Base-by-base conservation (phyloP, 2,888 invertebrate genomes). In the Sicus ferrugineus region DNA sequence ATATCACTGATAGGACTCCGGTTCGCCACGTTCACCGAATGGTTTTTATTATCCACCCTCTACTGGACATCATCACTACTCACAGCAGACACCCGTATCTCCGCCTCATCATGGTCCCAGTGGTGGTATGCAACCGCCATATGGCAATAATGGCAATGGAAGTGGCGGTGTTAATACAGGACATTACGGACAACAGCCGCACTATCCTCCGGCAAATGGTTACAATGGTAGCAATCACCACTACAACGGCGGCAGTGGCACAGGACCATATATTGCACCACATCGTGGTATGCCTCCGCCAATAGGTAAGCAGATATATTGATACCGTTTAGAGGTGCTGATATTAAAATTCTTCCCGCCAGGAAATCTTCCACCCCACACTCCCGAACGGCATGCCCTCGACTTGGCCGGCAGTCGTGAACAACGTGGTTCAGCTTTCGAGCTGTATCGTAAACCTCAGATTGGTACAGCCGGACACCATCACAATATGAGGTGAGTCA, bases 361-460 rank as follows among this genome's bases (percentile, higher is more conserved):
- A 85, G 85, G 82, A 46, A 85, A 84, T 75, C 76, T 84, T 23
- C 85, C 84, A 31, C 81, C 84, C 0, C 85, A 84, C 65, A 82
- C 84, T 5, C 83, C 84, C 2, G 84, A 85, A 72, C 82, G 85
- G 16, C 84, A 85, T 73, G 84, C 84, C 28, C 78, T 86, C 85
- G 90, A 90, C 84, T 87, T 96, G 81, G 94, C 94, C 66, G 95
- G 95, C 62, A 93, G 95, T 79, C 89, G 93, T 77, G 96, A 96
- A 82, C 95, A 96, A 81, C 88, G 96, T 67, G 96, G 96, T 31
- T 96, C 96, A 73, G 97, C 97, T n/a, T 96, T 97, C 84, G 96
- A 96, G 85, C 87, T 96, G 73, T 97, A 96, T 84, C 90, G 95
- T 75, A 96, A 96, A 86, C 96, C 96, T 11, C 90, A 93, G 81